phyloP scores from a whole-genome alignment of 2,797 vertebrate genomes.

The Lutjanus argentimaculatus region DNA sequence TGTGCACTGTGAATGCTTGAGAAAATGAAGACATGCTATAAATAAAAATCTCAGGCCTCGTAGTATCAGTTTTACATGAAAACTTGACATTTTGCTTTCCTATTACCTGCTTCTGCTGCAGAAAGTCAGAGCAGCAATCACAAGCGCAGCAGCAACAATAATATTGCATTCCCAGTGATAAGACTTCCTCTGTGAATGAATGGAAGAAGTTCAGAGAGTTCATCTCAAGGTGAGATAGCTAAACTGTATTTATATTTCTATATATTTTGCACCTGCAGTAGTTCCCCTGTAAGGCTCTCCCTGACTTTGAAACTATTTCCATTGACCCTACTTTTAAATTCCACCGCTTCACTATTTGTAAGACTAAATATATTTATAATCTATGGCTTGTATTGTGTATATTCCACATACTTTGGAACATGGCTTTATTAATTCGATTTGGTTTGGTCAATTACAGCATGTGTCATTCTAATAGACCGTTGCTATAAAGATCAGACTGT shows the following conservation, averaged over 20 bases:
- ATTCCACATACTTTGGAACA: no score
- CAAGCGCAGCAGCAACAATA: slow-evolving; percentile 10
- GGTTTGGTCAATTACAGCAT: no score
- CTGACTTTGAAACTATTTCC: slow-evolving; percentile 44
- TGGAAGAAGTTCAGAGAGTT: slow-evolving; percentile 36
- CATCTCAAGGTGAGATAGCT: slow-evolving; percentile 55
- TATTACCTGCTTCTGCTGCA: slow-evolving; percentile 28
- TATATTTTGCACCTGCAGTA: slow-evolving; percentile 11
- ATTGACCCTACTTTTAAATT: slow-evolving; percentile 14
- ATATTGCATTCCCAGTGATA: slow-evolving; percentile 34
- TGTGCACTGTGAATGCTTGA: neutral
- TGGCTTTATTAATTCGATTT: no score
- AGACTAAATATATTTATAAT: neutral
- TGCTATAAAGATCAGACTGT: no score
- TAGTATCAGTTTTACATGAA: slow-evolving; percentile 2
- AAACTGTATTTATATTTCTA: slow-evolving; percentile 1
- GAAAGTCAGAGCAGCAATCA: slow-evolving; percentile 25
- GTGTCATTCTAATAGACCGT: no score
- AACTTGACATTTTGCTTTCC: slow-evolving; percentile 11
- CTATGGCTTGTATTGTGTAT: neutral
- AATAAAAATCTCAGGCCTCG: neutral
- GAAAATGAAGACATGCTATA: neutral
- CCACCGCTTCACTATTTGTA: neutral
- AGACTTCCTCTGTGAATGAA: slow-evolving; percentile 36
- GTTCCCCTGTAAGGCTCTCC: slow-evolving; percentile 11